Evolutionary conservation across 1,140 invertebrate genomes (phyloP).

Genomic region (Sesamia nonagrioides): DNA sequence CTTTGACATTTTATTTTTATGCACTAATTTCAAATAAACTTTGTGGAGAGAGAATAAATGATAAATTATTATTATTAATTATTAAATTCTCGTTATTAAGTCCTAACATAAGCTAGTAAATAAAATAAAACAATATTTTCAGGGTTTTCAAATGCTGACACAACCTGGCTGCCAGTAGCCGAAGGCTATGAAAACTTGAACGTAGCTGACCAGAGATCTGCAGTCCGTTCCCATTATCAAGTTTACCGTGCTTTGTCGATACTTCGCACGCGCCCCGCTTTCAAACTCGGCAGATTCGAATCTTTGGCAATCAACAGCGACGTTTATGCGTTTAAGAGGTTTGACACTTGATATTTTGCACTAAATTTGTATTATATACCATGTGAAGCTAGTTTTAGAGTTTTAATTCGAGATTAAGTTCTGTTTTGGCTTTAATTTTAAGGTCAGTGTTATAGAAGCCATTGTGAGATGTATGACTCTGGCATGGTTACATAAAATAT

Average conservation of each 20-base stretch:
- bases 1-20: too few relatives aligned
- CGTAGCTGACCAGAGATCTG: constrained; percentile 73
- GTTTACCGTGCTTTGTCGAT: constrained; percentile 70
- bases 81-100: too few relatives aligned
- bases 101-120: too few relatives aligned
- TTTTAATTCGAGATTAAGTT: too few relatives aligned
- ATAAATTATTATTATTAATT: too few relatives aligned
- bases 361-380: neutral
- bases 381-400: neutral
- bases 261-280: constrained; percentile 71
- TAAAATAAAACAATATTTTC: constrained; percentile 86
- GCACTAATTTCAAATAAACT: too few relatives aligned
- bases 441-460: too few relatives aligned
- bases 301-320: constrained; percentile 72
- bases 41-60: too few relatives aligned
- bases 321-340: constrained; percentile 81
- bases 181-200: constrained; percentile 88
- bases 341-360: neutral
- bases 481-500: too few relatives aligned
- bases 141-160: constrained; percentile 88
- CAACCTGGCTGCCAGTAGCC: constrained; percentile 90
- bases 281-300: constrained; percentile 71
- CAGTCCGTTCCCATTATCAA: constrained; percentile 75
- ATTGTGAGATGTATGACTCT: too few relatives aligned
- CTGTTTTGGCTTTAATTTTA: too few relatives aligned